Evolutionary conservation across 2,113 vertebrate species (phyloP).

Genomic region (Gambusia holbrooki): DNA sequence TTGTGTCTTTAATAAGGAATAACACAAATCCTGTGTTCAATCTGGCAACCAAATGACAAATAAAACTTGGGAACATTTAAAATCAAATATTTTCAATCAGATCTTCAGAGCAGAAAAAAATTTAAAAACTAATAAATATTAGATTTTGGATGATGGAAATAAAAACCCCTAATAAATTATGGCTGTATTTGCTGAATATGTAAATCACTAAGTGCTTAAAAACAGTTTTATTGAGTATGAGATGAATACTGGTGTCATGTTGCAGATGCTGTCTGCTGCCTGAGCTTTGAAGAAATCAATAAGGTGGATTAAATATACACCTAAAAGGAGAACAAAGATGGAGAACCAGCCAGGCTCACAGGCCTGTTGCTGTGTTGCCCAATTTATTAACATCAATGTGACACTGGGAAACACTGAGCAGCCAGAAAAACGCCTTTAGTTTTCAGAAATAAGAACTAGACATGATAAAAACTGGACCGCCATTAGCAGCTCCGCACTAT

Average conservation of each 20-base stretch:
- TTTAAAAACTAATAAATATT: background rate
- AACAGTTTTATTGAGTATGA: background rate
- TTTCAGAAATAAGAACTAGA: conserved; percentile 28
- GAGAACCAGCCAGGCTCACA: background rate
- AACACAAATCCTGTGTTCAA: no score
- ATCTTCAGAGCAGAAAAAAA: background rate
- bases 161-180: background rate
- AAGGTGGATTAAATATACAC: background rate
- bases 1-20: no score
- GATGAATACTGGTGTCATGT: background rate
- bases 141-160: background rate
- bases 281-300: background rate
- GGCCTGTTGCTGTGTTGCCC: background rate
- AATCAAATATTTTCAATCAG: background rate
- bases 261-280: background rate
- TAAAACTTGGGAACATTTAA: background rate
- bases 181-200: background rate
- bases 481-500: conserved; percentile 56
- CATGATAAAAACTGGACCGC: conserved; percentile 38
- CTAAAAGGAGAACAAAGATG: background rate
- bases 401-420: conserved; percentile 8
- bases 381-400: background rate
- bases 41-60: no score
- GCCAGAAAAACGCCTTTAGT: background rate
- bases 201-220: background rate